Evolutionary conservation across 2,113 vertebrate species (phyloP).

Genomic region (Serinus canaria): DNA sequence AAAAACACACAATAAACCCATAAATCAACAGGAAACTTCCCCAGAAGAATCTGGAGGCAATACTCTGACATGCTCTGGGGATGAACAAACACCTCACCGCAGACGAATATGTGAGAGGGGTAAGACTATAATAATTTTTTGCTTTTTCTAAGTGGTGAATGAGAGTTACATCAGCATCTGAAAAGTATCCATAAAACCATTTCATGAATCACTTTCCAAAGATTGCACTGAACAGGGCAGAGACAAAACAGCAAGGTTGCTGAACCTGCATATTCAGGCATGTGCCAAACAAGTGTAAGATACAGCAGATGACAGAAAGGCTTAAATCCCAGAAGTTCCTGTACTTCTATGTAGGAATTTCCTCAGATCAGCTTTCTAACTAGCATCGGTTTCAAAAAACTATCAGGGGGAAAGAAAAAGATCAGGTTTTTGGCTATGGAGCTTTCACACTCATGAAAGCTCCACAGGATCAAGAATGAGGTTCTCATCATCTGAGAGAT

Average conservation of each 20-base stretch:
- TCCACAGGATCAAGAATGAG: neutral
- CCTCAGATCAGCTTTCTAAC: neutral
- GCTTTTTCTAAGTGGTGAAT: neutral
- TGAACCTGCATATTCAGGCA: neutral
- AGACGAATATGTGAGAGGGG: neutral
- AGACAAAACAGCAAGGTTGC: neutral
- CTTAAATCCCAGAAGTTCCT: neutral
- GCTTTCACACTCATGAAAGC: neutral
- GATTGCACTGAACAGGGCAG: neutral
- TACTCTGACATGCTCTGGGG: neutral
- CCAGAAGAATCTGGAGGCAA: neutral
- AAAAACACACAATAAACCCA: neutral
- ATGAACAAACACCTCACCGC: neutral
- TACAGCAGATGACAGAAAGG: neutral
- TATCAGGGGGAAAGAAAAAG: neutral
- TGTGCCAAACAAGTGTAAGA: neutral
- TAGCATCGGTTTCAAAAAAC: neutral
- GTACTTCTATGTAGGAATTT: neutral
- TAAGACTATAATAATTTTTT: rapidly evolving
- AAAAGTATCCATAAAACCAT: neutral
- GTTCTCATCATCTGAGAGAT: too few relatives aligned
- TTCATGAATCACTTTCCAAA: neutral
- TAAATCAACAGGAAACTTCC: neutral
- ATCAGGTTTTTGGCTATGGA: neutral
- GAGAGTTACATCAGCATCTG: neutral